Conservation (phyloP, 30 jellyfish, hydroid and myxozoan genomes). For the Turritopsis rubra region DNA sequence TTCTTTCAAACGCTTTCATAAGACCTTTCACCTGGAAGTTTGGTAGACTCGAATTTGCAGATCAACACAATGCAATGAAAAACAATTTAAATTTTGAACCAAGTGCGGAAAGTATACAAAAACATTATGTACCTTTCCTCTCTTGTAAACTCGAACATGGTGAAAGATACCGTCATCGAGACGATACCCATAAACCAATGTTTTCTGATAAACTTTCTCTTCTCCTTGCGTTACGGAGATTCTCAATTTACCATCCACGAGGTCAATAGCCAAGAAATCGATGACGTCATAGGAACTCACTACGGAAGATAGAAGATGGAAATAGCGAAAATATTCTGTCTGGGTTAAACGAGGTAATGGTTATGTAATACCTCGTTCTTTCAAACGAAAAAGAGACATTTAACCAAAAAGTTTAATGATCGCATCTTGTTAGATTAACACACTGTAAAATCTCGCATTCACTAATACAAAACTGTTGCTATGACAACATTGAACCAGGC, state of each 20-base stretch:
- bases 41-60: too few species aligned
- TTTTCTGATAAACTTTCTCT: slow-evolving; percentile 42
- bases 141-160: slow-evolving; percentile 66
- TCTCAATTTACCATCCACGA: slow-evolving; percentile 58
- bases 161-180: slow-evolving; percentile 82
- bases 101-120: not conserved
- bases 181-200: slow-evolving; percentile 28
- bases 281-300: slow-evolving; percentile 8
- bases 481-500: too few species aligned
- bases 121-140: slow-evolving; percentile 61
- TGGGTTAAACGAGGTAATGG: too few species aligned
- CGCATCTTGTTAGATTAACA: too few species aligned
- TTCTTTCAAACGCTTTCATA: too few species aligned
- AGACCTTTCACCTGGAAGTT: too few species aligned
- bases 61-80: not conserved
- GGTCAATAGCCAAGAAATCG: slow-evolving; percentile 81
- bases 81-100: not conserved
- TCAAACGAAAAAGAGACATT: too few species aligned
- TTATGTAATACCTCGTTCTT: too few species aligned
- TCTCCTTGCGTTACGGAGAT: slow-evolving; percentile 90
- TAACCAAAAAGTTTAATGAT: too few species aligned
- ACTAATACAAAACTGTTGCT: too few species aligned
- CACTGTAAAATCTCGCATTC: too few species aligned
- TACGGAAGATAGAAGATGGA: not conserved
- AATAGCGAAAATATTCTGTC: too few species aligned